Percentiles rank a stretch among this genome's conserved stretches.
phyloP scores from a whole-genome alignment of 2,797 vertebrate genomes.

The Salarias fasciatus region DNA sequence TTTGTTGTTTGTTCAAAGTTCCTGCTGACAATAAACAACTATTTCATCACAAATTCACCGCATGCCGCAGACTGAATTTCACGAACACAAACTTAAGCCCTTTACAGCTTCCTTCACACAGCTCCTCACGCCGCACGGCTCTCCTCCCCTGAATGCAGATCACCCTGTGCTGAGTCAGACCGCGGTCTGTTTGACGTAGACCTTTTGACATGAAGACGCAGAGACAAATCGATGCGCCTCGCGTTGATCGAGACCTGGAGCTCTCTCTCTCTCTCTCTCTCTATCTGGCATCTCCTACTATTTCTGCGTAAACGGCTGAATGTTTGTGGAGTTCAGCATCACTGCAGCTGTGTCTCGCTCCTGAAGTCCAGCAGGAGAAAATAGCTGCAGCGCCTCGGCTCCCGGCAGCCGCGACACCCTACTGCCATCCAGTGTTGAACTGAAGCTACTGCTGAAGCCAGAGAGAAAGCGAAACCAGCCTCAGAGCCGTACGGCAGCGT shows the following conservation, averaged over 20 bases:
- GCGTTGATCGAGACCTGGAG: constrained; percentile 13
- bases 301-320: constrained; percentile 32
- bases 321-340: constrained; percentile 21
- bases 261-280: no score
- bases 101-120: not conserved
- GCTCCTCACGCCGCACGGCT: constrained; percentile 6
- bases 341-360: not conserved
- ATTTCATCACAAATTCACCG: constrained; percentile 5
- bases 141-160: constrained; percentile 24
- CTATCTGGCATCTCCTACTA: constrained; percentile 30
- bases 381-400: not conserved
- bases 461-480: not conserved
- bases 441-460: not conserved
- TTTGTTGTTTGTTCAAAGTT: constrained; percentile 15
- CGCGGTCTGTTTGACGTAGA: constrained; percentile 12
- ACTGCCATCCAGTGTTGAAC: constrained; percentile 63
- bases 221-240: constrained; percentile 41
- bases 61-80: not conserved
- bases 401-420: constrained; percentile 24
- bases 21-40: constrained; percentile 41
- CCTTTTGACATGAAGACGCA: constrained; percentile 43
- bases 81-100: not conserved
- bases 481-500: no score
- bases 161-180: constrained; percentile 59
- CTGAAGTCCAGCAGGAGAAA: not conserved